Conservation (phyloP, 2,797 vertebrate species). For the Apogon talboti region DNA sequence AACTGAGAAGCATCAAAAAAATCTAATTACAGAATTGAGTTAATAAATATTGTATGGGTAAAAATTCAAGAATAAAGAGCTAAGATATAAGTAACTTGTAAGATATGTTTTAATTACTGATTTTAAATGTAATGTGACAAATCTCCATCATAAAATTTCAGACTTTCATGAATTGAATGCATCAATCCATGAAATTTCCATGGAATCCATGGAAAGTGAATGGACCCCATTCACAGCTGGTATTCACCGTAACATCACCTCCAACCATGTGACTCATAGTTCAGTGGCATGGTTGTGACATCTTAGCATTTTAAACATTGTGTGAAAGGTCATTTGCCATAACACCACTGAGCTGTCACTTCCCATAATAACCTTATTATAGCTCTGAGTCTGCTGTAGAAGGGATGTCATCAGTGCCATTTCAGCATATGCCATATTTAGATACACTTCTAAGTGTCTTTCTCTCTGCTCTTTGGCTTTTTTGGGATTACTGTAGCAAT, state of each 20-base stretch:
- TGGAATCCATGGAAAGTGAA: too few species aligned
- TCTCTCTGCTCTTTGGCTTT: constrained; percentile 1
- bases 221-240: neutral
- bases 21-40: neutral
- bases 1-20: neutral
- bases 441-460: constrained; percentile 3
- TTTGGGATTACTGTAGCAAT: constrained; percentile 7
- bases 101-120: neutral
- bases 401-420: constrained; percentile 15
- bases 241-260: neutral
- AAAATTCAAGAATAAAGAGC: too few species aligned
- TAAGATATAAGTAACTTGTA: too few species aligned
- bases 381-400: neutral
- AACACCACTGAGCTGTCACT: constrained; percentile 15
- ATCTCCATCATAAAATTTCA: neutral
- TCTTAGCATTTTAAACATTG: constrained; percentile 15
- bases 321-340: constrained; percentile 27
- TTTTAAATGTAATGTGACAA: neutral
- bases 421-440: constrained; percentile 20
- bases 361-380: constrained; percentile 14
- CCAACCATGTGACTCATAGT: constrained; percentile 17
- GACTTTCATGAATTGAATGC: too few species aligned
- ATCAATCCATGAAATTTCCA: too few species aligned
- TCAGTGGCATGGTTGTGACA: constrained; percentile 9
- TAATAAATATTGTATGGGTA: neutral